These are phyloP conservation scores for Pogona vitticeps DNA, from an alignment of 2,113 vertebrate genomes.

Conservation along the genomic window DNA sequence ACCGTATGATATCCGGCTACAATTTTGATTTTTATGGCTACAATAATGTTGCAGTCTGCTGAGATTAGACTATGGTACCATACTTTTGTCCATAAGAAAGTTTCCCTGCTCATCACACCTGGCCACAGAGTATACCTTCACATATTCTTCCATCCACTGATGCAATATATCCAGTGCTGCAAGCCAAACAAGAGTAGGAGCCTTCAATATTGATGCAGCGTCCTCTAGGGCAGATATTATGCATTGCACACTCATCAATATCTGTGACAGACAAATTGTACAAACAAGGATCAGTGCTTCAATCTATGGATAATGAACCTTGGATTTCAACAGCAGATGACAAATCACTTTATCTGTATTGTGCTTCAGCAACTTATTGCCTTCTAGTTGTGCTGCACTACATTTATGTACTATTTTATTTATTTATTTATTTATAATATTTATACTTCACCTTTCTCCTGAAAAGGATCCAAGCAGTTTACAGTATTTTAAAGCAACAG, in stretches of 20 bases:
- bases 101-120: rapidly evolving
- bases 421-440: no score
- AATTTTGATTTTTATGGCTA: not conserved
- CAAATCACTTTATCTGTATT: not conserved
- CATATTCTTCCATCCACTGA: conserved; percentile 82
- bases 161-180: conserved; percentile 79
- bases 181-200: conserved; percentile 85
- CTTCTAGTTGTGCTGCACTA: not conserved
- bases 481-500: no score
- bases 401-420: no score
- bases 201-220: conserved; percentile 87
- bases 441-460: no score
- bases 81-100: not conserved
- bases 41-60: not conserved
- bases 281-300: conserved; percentile 15
- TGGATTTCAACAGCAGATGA: not conserved
- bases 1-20: not conserved
- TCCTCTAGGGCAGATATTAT: conserved; percentile 75
- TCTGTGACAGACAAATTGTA: conserved; percentile 73
- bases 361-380: not conserved
- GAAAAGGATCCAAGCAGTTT: no score
- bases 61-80: not conserved
- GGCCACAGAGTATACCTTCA: conserved; percentile 79
- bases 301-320: not conserved
- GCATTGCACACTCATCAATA: conserved; percentile 81